A percentile compares a stretch with the other conserved stretches of the same genome.
Conservation (phyloP, 2,888 invertebrate genomes). For the Conchocele bisecta region DNA sequence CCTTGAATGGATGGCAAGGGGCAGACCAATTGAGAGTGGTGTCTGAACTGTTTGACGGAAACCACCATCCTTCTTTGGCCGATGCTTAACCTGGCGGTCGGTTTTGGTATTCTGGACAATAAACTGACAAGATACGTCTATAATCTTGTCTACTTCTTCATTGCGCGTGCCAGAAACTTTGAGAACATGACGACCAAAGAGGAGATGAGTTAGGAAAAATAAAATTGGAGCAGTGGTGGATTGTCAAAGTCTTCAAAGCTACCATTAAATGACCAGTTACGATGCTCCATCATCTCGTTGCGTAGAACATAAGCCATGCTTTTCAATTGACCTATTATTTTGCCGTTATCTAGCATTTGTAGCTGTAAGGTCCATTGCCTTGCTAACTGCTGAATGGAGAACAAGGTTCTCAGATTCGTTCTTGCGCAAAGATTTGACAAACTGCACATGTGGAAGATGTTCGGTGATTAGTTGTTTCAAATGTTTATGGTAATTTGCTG, state of each 20-base stretch:
- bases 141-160: constrained; percentile 29
- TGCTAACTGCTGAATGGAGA: not conserved
- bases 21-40: constrained; percentile 8
- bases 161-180: constrained; percentile 16
- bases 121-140: constrained; percentile 37
- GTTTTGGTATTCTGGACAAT: constrained; percentile 29
- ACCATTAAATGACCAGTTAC: constrained; percentile 9
- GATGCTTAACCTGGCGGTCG: constrained; percentile 34
- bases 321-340: not conserved
- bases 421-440: not conserved
- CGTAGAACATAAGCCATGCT: not conserved
- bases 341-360: not conserved
- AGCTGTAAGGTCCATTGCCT: not conserved
- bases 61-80: constrained; percentile 16
- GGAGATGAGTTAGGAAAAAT: constrained; percentile 14
- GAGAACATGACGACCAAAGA: constrained; percentile 14
- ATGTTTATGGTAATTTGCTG: not conserved
- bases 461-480: constrained; percentile 1
- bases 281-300: constrained; percentile 1
- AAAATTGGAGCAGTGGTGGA: constrained; percentile 19
- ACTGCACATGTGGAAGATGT: constrained; percentile 2
- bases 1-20: constrained; percentile 6
- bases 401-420: not conserved
- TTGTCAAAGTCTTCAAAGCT: constrained; percentile 13
- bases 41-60: constrained; percentile 26